Evolutionary conservation across 1,140 invertebrate species (phyloP), one percentile per base, ranked within the genome.

Genomic region (Cotesia chilonis): DNA sequence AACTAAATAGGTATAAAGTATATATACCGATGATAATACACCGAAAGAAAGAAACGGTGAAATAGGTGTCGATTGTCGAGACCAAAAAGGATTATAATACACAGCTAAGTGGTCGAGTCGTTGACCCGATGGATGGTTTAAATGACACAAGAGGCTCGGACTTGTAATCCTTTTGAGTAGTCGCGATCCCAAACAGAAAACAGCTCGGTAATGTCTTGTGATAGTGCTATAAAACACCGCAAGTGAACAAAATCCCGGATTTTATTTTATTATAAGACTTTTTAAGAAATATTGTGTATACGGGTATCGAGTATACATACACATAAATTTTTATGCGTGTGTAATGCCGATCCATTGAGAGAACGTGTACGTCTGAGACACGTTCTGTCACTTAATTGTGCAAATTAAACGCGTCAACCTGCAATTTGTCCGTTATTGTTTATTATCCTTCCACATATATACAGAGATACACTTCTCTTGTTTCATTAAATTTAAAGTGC

Each of bases 311-410:
- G 28, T 28, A 28, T 28, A 28, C 28, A 28, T 28, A 28, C 28
- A 28, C 28, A 28, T 28, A 28, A 28, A 28, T 28, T 28, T 28
- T 28, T 28, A 28, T 28, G 28, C 28, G 28, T 28, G 41, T 47
- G 41, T 47, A 47, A 47, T 57, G 38, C 69, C 54, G 69, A 64
- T 71, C 54, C 60, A 71, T 61, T 71, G 12, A 37, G 51, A 63
- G 63, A 66, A 71, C 70, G 63, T 71, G 28, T 12, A 9, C 51
- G 37, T 51, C 10, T 37, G 47, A 71, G 70, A 65, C 70, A 71
- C 70, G 70, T 71, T 70, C 36, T 66, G 55, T 55, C 38, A 65
- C 61, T 71, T 71, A 71, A 71, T 71, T 71, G 70, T 52, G 70
- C 35, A 66, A 71, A 71, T 71, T 66, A 71, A 71, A 65, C 63